These are phyloP conservation scores for Drosophila leontia DNA, from an alignment of 1,140 invertebrate genomes.

Conservation along the genomic window DNA sequence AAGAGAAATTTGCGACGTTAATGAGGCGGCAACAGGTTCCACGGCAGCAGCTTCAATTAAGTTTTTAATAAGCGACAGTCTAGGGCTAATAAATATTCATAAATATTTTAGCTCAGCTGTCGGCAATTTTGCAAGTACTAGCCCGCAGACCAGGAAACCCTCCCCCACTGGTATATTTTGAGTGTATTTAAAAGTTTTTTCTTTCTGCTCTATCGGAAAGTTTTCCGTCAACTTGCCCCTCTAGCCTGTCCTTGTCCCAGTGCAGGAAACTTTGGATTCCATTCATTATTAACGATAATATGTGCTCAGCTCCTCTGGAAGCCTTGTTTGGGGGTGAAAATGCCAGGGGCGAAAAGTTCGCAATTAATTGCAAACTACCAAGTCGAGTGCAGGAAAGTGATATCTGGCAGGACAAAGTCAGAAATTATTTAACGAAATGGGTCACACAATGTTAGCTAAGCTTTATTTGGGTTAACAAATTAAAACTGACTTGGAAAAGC, in stretches of 20 bases:
- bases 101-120: conserved; percentile 56
- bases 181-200: conserved; percentile 58
- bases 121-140: conserved; percentile 14
- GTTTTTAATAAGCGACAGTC: conserved; percentile 51
- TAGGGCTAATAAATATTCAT: conserved; percentile 76
- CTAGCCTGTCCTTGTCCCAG: conserved; percentile 3
- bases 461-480: conserved; percentile 8
- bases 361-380: conserved; percentile 50
- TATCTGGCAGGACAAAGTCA: conserved; percentile 2
- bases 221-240: conserved; percentile 38
- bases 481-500: background rate
- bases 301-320: conserved; percentile 17
- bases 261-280: conserved; percentile 52
- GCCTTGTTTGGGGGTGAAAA: conserved; percentile 18
- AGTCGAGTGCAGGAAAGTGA: conserved; percentile 14
- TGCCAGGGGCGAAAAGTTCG: conserved; percentile 35
- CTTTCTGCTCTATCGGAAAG: conserved; percentile 23
- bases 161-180: conserved; percentile 16
- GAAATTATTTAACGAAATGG: conserved; percentile 5
- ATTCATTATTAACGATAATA: conserved; percentile 69
- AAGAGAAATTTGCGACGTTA: conserved; percentile 43
- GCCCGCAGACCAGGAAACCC: background rate
- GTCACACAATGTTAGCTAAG: conserved; percentile 8
- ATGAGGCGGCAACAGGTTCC: conserved; percentile 74
- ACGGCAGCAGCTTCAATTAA: conserved; percentile 50